Evolutionary conservation across 2,113 vertebrate species (phyloP), one percentile per base, ranked within the genome.

Genomic region (Dicerorhinus sumatrensis): DNA sequence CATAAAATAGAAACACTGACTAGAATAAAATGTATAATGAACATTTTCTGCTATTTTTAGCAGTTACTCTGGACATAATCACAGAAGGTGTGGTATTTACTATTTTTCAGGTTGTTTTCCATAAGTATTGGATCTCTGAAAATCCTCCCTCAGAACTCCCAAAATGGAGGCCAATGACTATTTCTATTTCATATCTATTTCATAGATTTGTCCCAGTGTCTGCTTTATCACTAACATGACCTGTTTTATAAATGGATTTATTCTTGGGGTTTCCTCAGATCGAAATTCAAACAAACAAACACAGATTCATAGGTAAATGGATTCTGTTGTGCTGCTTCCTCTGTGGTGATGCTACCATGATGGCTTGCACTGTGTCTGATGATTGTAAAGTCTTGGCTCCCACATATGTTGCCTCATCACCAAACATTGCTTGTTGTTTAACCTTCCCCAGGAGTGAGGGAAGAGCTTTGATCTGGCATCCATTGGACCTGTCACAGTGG

Each of bases 221-320:
- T 97, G 95, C 54, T 96, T 98, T 97, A 98, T 97, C 96, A 91
- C 42, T 96, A 86, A 96, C 98, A 97, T 87, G 84, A 83, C 54
- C 65, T 97, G 98, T 98, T 98, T 98, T 93, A 95, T 97, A 98
- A 98, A 97, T 93, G 82, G 11, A 84, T 98, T 90, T 83, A 96
- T 97, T 97, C 67, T 98, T 97, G 91, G 75, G 29, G 97, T 96
- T 94, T 88, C 94, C 29, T 76, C 69, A 48, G 23, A 93, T 60
- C 84, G 33, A 94, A 84, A 72, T 29, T 46, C 14, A 84, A 23
- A 91, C 20, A 83, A 23, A 79, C 81, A 89, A 94, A 92, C 31
- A 86, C 20, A 98, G 58, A 95, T 89, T 91, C 51, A 11, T 39
- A 82, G 72, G 48, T 89, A 96, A 83, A 46, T 75, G 83, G 95